phyloP scores from a whole-genome alignment of 2,797 vertebrate genomes.

The Synaphobranchus kaupii region DNA sequence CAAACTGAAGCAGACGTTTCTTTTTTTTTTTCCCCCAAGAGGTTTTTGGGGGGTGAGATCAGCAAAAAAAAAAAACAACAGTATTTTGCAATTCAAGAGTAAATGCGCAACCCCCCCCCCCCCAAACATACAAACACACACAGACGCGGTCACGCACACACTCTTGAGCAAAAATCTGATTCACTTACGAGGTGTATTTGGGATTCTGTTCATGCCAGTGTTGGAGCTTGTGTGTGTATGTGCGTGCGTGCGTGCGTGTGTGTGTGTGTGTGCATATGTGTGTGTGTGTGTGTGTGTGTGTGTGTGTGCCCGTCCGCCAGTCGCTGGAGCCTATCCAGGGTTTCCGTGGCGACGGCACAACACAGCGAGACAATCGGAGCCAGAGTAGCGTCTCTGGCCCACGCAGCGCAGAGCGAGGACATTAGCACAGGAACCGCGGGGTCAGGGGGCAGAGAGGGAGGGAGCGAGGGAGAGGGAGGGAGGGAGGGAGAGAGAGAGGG shows the following conservation, averaged over 20 bases:
- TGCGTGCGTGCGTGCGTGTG: neutral
- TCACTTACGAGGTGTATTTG: neutral
- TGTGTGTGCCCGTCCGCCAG: slow-evolving; percentile 31
- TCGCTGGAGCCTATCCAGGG: slow-evolving; percentile 45
- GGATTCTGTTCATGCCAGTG: slow-evolving; percentile 18
- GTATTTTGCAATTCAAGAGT: neutral
- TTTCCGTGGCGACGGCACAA: slow-evolving; percentile 59
- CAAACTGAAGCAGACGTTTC: neutral
- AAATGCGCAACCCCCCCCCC: neutral
- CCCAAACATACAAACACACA: slow-evolving; percentile 8
- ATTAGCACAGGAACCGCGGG: slow-evolving; percentile 77
- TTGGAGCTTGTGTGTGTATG: neutral
- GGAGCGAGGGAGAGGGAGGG: slow-evolving; percentile 41
- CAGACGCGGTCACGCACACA: slow-evolving; percentile 15
- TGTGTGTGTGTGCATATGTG: slow-evolving; percentile 11
- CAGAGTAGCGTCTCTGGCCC: slow-evolving; percentile 61
- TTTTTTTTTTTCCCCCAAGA: too few species aligned
- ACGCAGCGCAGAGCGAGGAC: slow-evolving; percentile 79
- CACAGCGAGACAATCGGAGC: slow-evolving; percentile 80
- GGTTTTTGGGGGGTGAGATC: neutral
- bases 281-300: slow-evolving; percentile 6
- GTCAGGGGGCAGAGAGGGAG: slow-evolving; percentile 65
- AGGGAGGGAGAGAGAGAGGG: slow-evolving; percentile 15
- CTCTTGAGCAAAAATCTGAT: neutral
- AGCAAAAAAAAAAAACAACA: neutral